A percentile compares a stretch with the other conserved stretches of the same genome.
phyloP scores from a whole-genome alignment of 1,140 invertebrate genomes.

The Aphis craccivora region DNA sequence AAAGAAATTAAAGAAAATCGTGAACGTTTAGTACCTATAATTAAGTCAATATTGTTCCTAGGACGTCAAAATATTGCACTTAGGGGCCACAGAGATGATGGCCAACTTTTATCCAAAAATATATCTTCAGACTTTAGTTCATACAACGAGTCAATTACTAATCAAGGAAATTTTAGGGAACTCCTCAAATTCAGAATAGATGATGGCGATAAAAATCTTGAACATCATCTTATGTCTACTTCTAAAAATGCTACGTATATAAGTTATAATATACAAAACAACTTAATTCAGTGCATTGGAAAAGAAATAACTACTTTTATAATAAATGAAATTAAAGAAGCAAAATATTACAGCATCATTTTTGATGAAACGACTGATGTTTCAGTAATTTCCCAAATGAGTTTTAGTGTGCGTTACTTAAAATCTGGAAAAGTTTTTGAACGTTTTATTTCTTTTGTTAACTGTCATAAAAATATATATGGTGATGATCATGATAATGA shows the following conservation, averaged over 20 bases:
- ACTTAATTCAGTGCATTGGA: background rate
- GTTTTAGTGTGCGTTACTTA: background rate
- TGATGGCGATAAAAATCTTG: background rate
- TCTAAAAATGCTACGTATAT: background rate
- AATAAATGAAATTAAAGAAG: too few relatives aligned
- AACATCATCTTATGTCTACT: background rate
- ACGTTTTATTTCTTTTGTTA: background rate
- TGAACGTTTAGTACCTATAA: background rate
- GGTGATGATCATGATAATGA: background rate
- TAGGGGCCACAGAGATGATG: background rate
- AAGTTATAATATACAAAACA: background rate
- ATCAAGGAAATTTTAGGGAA: background rate
- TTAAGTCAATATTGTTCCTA: background rate
- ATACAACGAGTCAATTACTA: background rate
- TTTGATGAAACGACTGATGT: background rate
- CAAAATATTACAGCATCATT: background rate
- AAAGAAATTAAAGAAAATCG: conserved; percentile 6
- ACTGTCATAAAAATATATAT: conserved; percentile 1
- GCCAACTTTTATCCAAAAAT: background rate
- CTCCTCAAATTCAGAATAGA: background rate
- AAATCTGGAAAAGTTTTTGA: conserved; percentile 9
- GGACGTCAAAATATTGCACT: background rate
- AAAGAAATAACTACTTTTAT: background rate
- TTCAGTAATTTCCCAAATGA: background rate
- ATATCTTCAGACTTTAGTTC: background rate